A percentile compares a stretch with the other conserved stretches of the same genome.
Evolutionary conservation across 2,888 invertebrate species (phyloP).

Genomic region (Hymenopus coronatus): DNA sequence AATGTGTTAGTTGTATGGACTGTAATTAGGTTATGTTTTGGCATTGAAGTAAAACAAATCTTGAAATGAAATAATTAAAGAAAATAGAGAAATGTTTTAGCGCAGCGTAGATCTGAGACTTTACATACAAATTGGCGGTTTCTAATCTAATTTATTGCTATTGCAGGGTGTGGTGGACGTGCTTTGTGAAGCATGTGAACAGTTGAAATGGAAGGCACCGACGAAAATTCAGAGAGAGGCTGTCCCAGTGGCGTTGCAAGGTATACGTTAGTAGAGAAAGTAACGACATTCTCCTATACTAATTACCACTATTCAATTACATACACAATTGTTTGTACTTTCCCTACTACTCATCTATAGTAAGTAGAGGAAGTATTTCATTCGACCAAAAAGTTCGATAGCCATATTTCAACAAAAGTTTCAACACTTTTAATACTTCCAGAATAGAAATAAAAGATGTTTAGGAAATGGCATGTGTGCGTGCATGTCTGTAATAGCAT

Average conservation of each 20-base stretch:
- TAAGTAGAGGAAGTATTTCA: too few species aligned
- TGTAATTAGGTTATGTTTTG: not conserved
- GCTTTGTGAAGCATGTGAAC: constrained; percentile 85
- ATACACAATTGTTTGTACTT: too few species aligned
- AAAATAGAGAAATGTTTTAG: not conserved
- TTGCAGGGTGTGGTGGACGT: constrained; percentile 84
- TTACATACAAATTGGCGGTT: not conserved
- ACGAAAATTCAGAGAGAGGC: constrained; percentile 94
- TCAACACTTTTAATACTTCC: too few species aligned
- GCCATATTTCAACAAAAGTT: too few species aligned
- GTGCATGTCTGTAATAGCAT: too few species aligned
- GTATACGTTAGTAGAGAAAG: constrained; percentile 49
- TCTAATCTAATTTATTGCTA: constrained; percentile 12
- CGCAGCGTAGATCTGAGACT: not conserved
- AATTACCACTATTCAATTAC: too few species aligned
- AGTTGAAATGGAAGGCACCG: constrained; percentile 91
- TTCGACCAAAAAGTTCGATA: too few species aligned
- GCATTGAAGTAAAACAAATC: not conserved
- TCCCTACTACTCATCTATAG: too few species aligned
- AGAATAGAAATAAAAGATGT: too few species aligned
- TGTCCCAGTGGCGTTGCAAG: constrained; percentile 86
- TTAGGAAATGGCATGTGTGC: too few species aligned
- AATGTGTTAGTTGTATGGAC: not conserved
- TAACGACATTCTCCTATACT: too few species aligned
- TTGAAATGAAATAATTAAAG: not conserved